These are phyloP conservation scores for Cricetomys ansorgei DNA, from an alignment of 2,113 vertebrate genomes.

Conservation along the genomic window DNA sequence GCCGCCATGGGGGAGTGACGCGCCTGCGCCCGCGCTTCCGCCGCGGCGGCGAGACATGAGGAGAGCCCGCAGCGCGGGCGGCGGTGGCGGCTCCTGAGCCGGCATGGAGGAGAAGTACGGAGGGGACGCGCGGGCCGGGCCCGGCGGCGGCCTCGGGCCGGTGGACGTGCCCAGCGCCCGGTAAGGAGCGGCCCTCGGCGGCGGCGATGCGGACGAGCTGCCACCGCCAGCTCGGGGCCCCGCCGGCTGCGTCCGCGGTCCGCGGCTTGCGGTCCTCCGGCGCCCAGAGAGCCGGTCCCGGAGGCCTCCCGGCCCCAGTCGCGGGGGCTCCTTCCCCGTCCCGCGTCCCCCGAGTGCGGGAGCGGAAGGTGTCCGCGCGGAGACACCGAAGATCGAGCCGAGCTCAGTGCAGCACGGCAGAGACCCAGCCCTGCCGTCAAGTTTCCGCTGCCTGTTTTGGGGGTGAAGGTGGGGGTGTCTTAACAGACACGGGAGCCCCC, in stretches of 20 bases:
- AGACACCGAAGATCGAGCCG: not conserved
- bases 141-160: conserved; percentile 87
- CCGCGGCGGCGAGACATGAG: conserved; percentile 65
- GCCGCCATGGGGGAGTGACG: conserved; percentile 71
- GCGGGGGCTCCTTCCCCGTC: not conserved
- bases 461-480: not conserved
- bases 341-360: not conserved
- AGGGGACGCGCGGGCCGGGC: conserved; percentile 91
- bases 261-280: not conserved
- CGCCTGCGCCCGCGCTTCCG: conserved; percentile 23
- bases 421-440: not conserved
- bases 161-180: conserved; percentile 92
- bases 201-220: not conserved
- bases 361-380: not conserved
- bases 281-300: too few species aligned
- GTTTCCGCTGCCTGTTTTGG: not conserved
- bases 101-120: conserved; percentile 94
- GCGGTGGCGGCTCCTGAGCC: conserved; percentile 74
- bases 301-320: not conserved
- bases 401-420: not conserved
- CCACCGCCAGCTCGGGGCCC: not conserved
- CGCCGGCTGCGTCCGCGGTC: not conserved
- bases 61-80: conserved; percentile 48
- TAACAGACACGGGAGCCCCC: too few species aligned
- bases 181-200: conserved; percentile 73